Evolutionary conservation across 2,797 vertebrate genomes (phyloP), one percentile per base, ranked within the genome.

Genomic region (Periparus ater): DNA sequence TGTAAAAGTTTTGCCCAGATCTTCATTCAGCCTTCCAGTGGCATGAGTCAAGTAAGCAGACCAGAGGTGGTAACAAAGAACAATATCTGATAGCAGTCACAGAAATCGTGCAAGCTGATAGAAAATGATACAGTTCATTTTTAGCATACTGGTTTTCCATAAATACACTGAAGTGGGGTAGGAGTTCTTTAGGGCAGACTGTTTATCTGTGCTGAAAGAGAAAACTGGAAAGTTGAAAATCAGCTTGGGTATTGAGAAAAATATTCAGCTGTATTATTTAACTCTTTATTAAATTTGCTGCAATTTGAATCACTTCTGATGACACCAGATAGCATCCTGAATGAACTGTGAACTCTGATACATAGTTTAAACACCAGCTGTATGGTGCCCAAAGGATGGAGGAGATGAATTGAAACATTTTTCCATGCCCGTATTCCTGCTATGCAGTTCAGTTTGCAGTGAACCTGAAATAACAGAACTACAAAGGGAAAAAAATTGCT

Each of bases 401-500:
- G 32, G 27, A 27, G 11, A 25, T 54, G 47, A 80, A 68, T 78
- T 85, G 63, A 84, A 88, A 58, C 3, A 2, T 42, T 93, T 88
- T 94, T 51, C 66, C 17, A 12, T 50, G 16, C 91, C 72, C 85
- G 76, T 26, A 57, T 65, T 75, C 88, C 26, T 32, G 17, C 67
- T 89, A 44, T 55, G 63, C 29, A 77, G 17, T 44, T 34, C 42
- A 80, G 79, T 55, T 77, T 74, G 72, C 68, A 89, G 42, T 34
- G 91, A 95, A 93, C 85, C 65, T 91, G 89, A 96, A 94, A 92
- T 87, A 87, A 80, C 85, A 91, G 66, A 93, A 89, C 94, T 95
- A 80, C 79, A 96, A 91, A 86, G 79, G 47, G 61, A 89, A 82
- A 92, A 82, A 82, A 68, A 96, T 97, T 96, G 79, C 85, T 92